A percentile compares a stretch with the other conserved stretches of the same genome.
Evolutionary conservation across 2,113 vertebrate species (phyloP).

Genomic region (Tetrax tetrax): DNA sequence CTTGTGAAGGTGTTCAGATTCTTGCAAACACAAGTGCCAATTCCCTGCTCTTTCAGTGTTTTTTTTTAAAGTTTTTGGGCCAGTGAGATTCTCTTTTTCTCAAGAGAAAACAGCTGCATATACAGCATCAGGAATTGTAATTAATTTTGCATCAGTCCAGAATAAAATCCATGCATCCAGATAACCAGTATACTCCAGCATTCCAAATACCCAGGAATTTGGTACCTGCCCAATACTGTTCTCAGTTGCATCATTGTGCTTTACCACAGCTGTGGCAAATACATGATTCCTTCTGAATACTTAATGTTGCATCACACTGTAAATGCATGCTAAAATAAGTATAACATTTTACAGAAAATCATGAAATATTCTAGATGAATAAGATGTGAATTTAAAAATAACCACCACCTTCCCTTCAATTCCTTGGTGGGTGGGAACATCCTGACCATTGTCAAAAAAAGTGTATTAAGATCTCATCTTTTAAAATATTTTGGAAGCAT

Average conservation of each 20-base stretch:
- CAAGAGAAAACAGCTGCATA: not conserved
- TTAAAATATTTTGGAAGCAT: not conserved
- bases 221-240: not conserved
- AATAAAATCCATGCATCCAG: not conserved
- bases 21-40: not conserved
- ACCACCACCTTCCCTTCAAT: not conserved
- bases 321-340: not conserved
- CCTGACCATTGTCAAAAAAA: not conserved
- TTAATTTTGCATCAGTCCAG: not conserved
- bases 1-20: not conserved
- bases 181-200: not conserved
- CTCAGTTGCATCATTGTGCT: not conserved
- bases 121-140: not conserved
- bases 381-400: not conserved
- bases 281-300: not conserved
- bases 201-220: not conserved
- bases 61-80: not conserved
- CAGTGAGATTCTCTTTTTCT: not conserved
- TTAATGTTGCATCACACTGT: not conserved
- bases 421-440: not conserved
- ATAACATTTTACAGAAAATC: not conserved
- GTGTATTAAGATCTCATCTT: not conserved
- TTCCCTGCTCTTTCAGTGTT: not conserved
- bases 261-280: not conserved
- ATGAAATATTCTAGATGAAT: accelerated